Evolutionary conservation across 2,888 invertebrate genomes (phyloP), one percentile per base, ranked within the genome.

Genomic region (Candidula unifasciata): DNA sequence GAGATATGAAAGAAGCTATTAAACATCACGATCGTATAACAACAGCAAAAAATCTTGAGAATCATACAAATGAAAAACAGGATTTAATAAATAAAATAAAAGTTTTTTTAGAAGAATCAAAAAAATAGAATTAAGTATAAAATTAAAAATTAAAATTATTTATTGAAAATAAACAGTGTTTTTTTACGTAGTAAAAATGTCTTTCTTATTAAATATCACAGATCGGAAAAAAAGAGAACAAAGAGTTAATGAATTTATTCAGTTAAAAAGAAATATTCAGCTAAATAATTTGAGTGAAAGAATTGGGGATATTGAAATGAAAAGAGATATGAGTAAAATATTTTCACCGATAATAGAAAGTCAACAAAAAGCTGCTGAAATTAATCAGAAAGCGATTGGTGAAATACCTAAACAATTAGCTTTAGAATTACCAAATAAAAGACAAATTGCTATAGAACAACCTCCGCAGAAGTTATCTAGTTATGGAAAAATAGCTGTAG

Each of bases 291-390:
- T 73, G 2, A 73, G 71, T 73, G 71, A 73, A 73, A 73, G 71
- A 73, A 21, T 73, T 73, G 71, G 71, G n/a, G 71, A 73, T 73
- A 73, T 73, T 44, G 71, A 69, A 69, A 69, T 69, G 69, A 69
- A 69, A 69, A 69, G 69, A 69, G 69, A 69, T 16, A 16, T 69
- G 18, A 13, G 10, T 24, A 73, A 73, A 73, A 5, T 73, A 10
- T 73, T 60, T 60, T 21, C 60, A 5, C 60, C 60, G 10, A 60
- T 60, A 24, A 60, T 21, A 24, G 60, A 60, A 60, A 60, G 60
- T 60, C 60, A 60, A 60, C 60, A 60, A 60, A 60, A 60, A n/a
- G n/a, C 13, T 24, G 3, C 21, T 24, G 5, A 6, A 60, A 2
- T 0, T 60, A 60, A 0, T 1, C 21, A 60, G 18, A 60, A 60